Evolutionary conservation across 2,113 vertebrate species (phyloP).

Genomic region (Lepus timidus): DNA sequence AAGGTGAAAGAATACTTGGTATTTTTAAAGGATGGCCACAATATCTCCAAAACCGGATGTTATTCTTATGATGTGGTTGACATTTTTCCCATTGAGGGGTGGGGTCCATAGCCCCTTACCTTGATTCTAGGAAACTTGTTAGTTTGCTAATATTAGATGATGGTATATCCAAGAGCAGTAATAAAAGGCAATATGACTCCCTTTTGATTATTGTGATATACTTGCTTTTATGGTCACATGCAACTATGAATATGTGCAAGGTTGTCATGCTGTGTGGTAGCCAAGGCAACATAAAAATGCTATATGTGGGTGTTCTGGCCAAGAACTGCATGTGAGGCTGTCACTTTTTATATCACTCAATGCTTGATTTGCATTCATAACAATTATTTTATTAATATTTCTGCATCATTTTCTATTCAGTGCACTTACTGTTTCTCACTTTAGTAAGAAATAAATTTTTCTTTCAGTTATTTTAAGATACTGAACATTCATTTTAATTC

Average conservation of each 20-base stretch:
- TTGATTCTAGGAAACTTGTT: not conserved
- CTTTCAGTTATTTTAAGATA: not conserved
- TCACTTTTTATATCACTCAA: not conserved
- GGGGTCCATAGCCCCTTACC: not conserved
- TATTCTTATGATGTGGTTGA: not conserved
- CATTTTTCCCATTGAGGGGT: not conserved
- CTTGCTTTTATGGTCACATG: not conserved
- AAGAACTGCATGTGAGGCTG: not conserved
- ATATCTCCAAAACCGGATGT: not conserved
- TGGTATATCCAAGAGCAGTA: not conserved
- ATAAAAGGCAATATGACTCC: not conserved
- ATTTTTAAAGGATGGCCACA: not conserved
- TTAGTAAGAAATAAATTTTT: constrained; percentile 2
- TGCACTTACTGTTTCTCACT: not conserved
- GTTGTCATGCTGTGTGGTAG: not conserved
- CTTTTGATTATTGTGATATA: not conserved
- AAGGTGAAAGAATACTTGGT: not conserved
- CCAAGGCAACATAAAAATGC: not conserved
- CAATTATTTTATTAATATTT: not conserved
- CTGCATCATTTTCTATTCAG: not conserved
- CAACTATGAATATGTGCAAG: not conserved
- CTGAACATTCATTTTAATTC: not conserved
- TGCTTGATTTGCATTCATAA: not conserved
- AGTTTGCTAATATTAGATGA: not conserved
- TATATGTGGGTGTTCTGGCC: not conserved